A percentile compares a stretch with the other conserved stretches of the same genome.
Conservation (phyloP, 2,797 vertebrate species). For the Oreortyx pictus region DNA sequence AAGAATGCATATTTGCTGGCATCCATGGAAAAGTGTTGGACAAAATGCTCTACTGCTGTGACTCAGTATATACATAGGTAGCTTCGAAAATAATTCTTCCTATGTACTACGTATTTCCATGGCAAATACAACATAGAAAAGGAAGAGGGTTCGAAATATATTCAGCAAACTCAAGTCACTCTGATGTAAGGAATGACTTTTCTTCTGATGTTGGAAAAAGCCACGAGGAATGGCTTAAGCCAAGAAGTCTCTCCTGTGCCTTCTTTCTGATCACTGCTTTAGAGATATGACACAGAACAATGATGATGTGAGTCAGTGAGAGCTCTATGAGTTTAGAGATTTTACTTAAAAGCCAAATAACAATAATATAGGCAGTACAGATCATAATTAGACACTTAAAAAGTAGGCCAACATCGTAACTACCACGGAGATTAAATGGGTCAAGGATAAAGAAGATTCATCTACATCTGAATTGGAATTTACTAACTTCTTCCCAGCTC, state of each 20-base stretch:
- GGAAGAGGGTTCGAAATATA: neutral
- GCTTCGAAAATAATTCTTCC: too few relatives aligned
- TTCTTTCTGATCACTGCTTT: neutral
- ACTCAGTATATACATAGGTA: neutral
- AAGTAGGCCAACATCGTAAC: accelerated
- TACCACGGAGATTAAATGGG: neutral
- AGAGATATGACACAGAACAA: neutral
- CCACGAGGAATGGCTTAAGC: neutral
- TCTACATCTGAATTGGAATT: slow-evolving; percentile 21
- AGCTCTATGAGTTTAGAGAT: neutral
- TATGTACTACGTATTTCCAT: too few relatives aligned
- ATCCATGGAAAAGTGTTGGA: neutral
- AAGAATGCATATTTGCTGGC: slow-evolving; percentile 36
- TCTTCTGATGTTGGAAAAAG: neutral
- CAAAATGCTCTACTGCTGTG: neutral
- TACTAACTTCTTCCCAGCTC: slow-evolving; percentile 16
- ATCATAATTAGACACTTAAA: neutral
- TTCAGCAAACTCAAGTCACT: neutral
- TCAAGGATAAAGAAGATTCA: neutral
- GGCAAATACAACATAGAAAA: neutral
- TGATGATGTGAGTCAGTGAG: neutral
- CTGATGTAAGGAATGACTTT: neutral
- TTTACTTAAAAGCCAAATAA: neutral
- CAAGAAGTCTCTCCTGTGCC: neutral
- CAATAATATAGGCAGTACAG: neutral